phyloP scores from a whole-genome alignment of 2,888 invertebrate species.

The Rotaria macrura region DNA sequence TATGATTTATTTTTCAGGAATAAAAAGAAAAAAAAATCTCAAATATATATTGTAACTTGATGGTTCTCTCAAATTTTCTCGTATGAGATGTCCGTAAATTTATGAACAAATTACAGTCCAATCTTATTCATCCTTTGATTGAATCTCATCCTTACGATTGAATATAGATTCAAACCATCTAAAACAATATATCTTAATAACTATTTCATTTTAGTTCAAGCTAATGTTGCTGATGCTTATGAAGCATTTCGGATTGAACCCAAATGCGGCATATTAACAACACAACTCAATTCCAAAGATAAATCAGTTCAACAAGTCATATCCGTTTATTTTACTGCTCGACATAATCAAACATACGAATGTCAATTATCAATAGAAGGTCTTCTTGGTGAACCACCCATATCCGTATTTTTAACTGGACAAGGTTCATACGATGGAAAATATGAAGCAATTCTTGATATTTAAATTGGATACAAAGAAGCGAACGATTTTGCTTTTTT shows the following conservation, averaged over 20 bases:
- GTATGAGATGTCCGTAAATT: too few relatives aligned
- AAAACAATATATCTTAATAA: too few relatives aligned
- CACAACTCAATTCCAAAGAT: not conserved
- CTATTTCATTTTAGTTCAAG: not conserved
- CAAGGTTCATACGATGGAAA: not conserved
- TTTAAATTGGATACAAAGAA: not conserved
- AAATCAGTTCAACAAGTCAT: not conserved
- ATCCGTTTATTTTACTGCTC: not conserved
- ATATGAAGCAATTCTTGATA: conserved; percentile 15
- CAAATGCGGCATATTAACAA: not conserved
- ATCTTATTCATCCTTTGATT: too few relatives aligned
- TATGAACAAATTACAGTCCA: too few relatives aligned
- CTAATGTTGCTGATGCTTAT: not conserved
- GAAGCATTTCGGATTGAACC: conserved; percentile 11
- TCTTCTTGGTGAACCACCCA: not conserved
- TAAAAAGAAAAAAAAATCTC: too few relatives aligned
- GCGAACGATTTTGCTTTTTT: too few relatives aligned
- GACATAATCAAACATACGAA: not conserved
- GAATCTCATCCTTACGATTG: too few relatives aligned
- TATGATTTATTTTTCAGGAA: too few relatives aligned
- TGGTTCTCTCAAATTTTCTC: too few relatives aligned
- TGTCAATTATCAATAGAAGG: not conserved
- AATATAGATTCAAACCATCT: too few relatives aligned
- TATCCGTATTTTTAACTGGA: not conserved
- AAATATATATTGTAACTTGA: too few relatives aligned